These are phyloP conservation scores for Altica lythri DNA, from an alignment of 2,888 invertebrate species.

Conservation along the genomic window DNA sequence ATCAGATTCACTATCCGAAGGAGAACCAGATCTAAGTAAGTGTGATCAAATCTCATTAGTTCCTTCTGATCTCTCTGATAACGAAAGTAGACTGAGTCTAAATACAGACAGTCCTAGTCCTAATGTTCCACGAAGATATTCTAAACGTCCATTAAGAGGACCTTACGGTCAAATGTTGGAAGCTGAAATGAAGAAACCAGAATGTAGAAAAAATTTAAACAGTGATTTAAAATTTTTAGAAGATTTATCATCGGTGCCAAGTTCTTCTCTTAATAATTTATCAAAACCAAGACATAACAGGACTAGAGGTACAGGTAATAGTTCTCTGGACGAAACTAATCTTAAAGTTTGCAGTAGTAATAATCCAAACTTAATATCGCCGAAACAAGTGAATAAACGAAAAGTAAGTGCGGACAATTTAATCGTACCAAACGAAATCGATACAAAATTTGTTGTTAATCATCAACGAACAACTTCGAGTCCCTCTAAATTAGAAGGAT, in stretches of 20 bases:
- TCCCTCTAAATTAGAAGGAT: conserved; percentile 75
- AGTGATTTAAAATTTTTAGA: conserved; percentile 64
- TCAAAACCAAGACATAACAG: conserved; percentile 48
- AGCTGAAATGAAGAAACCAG: conserved; percentile 78
- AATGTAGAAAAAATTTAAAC: conserved; percentile 60
- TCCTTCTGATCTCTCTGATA: conserved; percentile 69
- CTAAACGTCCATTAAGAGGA: conserved; percentile 75
- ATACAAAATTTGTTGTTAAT: conserved; percentile 58
- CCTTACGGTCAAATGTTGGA: conserved; percentile 82
- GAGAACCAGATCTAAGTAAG: conserved; percentile 67
- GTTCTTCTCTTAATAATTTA: conserved; percentile 36
- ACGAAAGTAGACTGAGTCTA: conserved; percentile 58
- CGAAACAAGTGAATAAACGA: conserved; percentile 47
- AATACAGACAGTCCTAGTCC: conserved; percentile 57
- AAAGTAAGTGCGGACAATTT: conserved; percentile 57
- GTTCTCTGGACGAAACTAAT: conserved; percentile 60
- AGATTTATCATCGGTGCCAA: conserved; percentile 50
- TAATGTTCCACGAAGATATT: conserved; percentile 68
- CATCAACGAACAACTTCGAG: conserved; percentile 81
- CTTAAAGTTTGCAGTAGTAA: conserved; percentile 33
- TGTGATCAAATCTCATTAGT: conserved; percentile 56
- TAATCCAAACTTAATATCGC: conserved; percentile 37
- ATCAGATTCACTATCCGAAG: conserved; percentile 74
- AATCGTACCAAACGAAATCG: conserved; percentile 40
- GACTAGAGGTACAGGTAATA: conserved; percentile 58